Conservation (phyloP, 2,113 vertebrate species). For the Anhinga rufa region DNA sequence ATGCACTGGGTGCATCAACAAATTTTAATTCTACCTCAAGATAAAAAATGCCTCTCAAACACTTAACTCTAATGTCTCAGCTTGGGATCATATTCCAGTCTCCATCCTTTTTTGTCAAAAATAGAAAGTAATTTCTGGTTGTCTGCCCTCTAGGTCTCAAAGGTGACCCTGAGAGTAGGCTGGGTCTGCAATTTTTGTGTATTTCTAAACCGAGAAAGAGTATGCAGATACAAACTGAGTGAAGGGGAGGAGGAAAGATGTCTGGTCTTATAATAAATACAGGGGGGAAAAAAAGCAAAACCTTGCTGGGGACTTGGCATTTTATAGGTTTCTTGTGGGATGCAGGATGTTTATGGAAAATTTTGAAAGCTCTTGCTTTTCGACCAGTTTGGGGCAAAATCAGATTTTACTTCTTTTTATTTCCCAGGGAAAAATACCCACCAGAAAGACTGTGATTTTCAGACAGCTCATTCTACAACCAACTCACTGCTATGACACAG, state of each 20-base stretch:
- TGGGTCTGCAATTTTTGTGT: neutral
- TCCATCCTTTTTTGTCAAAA: neutral
- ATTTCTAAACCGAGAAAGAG: neutral
- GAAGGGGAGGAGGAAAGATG: neutral
- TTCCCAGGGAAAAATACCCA: neutral
- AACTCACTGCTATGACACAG: neutral
- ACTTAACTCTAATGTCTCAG: neutral
- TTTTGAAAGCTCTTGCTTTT: neutral
- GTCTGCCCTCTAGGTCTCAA: neutral
- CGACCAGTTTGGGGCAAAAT: neutral
- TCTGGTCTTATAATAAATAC: neutral
- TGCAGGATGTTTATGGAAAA: neutral
- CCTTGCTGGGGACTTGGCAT: neutral
- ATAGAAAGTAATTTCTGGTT: neutral
- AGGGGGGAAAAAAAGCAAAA: neutral
- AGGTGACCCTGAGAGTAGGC: neutral
- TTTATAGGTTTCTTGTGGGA: neutral
- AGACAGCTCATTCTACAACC: neutral
- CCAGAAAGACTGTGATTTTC: neutral
- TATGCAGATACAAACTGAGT: neutral
- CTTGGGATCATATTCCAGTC: neutral
- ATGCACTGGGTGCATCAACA: neutral
- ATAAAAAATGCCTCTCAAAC: neutral
- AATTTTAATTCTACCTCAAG: conserved; percentile 6
- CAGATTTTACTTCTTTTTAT: neutral